Evolutionary conservation across 2,797 vertebrate species (phyloP).

Genomic region (Pseudomugil gertrudae): DNA sequence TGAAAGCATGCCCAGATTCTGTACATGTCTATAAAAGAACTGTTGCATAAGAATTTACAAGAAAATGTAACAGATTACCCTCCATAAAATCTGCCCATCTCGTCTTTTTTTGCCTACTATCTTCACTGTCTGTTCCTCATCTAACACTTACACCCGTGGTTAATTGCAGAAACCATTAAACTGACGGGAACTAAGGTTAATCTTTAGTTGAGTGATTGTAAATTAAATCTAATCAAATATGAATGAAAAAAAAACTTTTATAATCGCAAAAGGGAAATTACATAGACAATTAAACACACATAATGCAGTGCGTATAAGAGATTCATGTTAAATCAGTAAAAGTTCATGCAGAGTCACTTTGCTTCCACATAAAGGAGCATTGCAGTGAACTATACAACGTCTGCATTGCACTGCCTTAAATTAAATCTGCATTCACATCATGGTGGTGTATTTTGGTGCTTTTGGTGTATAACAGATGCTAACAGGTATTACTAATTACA

Average conservation of each 20-base stretch:
- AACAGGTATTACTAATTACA: not conserved
- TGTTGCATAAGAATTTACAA: not conserved
- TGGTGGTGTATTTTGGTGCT: not conserved
- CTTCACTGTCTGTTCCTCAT: constrained; percentile 15
- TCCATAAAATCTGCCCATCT: not conserved
- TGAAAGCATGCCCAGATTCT: not conserved
- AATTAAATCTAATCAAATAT: too few species aligned
- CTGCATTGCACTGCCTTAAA: not conserved
- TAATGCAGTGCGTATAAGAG: not conserved
- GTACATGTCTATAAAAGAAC: not conserved
- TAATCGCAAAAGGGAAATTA: too few species aligned
- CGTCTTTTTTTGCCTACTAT: not conserved
- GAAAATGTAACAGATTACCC: not conserved
- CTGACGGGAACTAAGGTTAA: constrained; percentile 5
- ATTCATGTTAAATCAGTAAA: not conserved
- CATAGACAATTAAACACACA: not conserved
- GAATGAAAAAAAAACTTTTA: too few species aligned
- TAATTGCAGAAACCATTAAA: constrained; percentile 24
- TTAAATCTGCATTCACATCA: not conserved
- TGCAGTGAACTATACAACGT: too few species aligned
- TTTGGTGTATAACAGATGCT: not conserved
- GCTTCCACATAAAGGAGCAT: not conserved
- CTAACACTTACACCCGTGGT: not conserved
- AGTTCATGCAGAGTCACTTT: not conserved
- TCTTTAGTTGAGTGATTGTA: not conserved